A percentile compares a stretch with the other conserved stretches of the same genome.
phyloP scores from a whole-genome alignment of 2,888 invertebrate genomes.

The Drosophila subquinaria region DNA sequence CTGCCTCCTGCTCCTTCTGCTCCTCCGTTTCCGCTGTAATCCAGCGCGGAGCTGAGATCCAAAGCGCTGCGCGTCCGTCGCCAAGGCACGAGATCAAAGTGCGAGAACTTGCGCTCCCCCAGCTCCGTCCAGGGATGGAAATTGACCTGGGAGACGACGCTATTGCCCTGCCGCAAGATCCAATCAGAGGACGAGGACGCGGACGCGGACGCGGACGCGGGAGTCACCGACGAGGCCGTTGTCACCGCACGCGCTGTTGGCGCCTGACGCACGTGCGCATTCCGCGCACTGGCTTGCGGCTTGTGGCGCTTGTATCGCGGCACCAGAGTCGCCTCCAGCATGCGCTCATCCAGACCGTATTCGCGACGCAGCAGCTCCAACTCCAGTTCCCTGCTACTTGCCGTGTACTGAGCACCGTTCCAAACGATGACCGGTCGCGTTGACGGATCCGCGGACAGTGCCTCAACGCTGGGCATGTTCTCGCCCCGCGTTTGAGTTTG shows the following conservation, averaged over 20 bases:
- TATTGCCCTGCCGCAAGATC: slow-evolving; percentile 82
- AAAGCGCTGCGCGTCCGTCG: slow-evolving; percentile 78
- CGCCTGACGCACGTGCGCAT: slow-evolving; percentile 63
- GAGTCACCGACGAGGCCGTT: neutral
- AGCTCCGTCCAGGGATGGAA: slow-evolving; percentile 83
- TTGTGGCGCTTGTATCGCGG: slow-evolving; percentile 77
- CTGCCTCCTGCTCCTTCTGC: slow-evolving; percentile 13
- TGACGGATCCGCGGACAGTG: slow-evolving; percentile 35
- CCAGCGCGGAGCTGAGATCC: slow-evolving; percentile 73
- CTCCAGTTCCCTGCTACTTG: slow-evolving; percentile 80
- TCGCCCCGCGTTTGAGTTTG: neutral
- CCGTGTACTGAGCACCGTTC: slow-evolving; percentile 83
- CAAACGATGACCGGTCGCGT: slow-evolving; percentile 76
- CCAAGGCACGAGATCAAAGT: slow-evolving; percentile 85
- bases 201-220: slow-evolving; percentile 64
- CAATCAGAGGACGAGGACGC: slow-evolving; percentile 81
- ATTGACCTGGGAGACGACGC: slow-evolving; percentile 73
- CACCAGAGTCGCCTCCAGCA: slow-evolving; percentile 79
- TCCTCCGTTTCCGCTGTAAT: slow-evolving; percentile 66
- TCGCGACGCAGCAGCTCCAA: slow-evolving; percentile 76
- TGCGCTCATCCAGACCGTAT: slow-evolving; percentile 80
- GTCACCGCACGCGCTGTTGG: neutral
- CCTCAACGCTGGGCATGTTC: slow-evolving; percentile 43
- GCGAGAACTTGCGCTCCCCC: slow-evolving; percentile 77
- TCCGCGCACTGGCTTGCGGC: slow-evolving; percentile 79